Evolutionary conservation across 1,140 invertebrate genomes (phyloP), one percentile per base, ranked within the genome.

Genomic region (Brachionus rotundiformis): DNA sequence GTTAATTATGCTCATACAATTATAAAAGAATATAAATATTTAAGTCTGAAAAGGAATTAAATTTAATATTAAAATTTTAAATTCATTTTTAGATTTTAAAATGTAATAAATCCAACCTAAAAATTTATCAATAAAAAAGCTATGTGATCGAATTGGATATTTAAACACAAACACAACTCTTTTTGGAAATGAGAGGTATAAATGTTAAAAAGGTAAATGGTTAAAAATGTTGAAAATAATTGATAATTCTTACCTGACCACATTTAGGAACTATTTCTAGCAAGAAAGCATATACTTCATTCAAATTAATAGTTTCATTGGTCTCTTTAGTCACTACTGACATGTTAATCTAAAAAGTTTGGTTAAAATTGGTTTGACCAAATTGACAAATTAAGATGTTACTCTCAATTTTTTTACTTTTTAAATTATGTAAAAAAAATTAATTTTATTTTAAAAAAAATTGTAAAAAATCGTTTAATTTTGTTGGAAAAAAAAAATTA

Each of bases 181-280:
- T n/a, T n/a, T n/a, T n/a, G n/a, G n/a, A n/a, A n/a, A n/a, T n/a
- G n/a, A n/a, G n/a, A n/a, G n/a, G n/a, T n/a, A n/a, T n/a, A n/a
- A n/a, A n/a, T n/a, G n/a, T n/a, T n/a, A n/a, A n/a, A n/a, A n/a
- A n/a, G n/a, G n/a, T n/a, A n/a, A n/a, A n/a, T n/a, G n/a, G n/a
- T n/a, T n/a, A n/a, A n/a, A n/a, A n/a, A n/a, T n/a, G n/a, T n/a
- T n/a, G 10, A 33, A 39, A 75, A 44, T 33, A 33, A 44, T 10
- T 75, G 27, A 44, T 1, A 25, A 13, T 13, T 11, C 29, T 75
- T 47, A 76, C 41, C 33, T 79, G 47, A 59, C 76, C 47, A 79
- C 76, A 79, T 79, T 79, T 54, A 36, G 76, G 76, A 79, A 79
- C 59, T 11, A 79, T 59, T 61, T 79, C 76, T 25, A 79, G 23